Evolutionary conservation across 2,113 vertebrate genomes (phyloP).

Genomic region (Mus pahari): DNA sequence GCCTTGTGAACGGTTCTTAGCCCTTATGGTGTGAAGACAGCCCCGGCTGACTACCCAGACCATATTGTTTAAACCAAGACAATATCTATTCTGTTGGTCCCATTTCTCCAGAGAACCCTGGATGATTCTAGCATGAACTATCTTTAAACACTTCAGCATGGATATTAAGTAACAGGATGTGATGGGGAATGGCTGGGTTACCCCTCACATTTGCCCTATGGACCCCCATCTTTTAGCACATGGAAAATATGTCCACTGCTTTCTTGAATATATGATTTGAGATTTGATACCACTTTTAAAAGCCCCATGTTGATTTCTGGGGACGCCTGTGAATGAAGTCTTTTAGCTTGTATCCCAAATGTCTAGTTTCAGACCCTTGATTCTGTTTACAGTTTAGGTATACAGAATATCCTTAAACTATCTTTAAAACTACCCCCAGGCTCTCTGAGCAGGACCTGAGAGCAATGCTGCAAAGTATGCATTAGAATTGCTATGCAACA

Average conservation of each 20-base stretch:
- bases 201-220: too few species aligned
- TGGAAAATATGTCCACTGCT: neutral
- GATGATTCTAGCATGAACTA: neutral
- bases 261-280: constrained; percentile 19
- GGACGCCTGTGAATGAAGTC: neutral
- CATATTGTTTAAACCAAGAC: neutral
- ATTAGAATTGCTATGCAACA: neutral
- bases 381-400: constrained; percentile 47
- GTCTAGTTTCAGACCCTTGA: constrained; percentile 47
- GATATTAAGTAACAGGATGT: neutral
- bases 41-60: neutral
- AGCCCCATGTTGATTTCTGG: neutral
- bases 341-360: constrained; percentile 20
- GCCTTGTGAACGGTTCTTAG: too few species aligned
- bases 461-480: constrained; percentile 22
- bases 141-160: neutral
- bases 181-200: neutral
- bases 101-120: neutral
- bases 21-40: neutral
- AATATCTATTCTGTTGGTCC: neutral
- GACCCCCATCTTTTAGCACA: too few species aligned
- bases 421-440: constrained; percentile 1
- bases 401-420: constrained; percentile 48
- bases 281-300: neutral
- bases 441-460: constrained; percentile 8